Percentiles rank a stretch among this genome's conserved stretches.
Conservation (phyloP, 2,888 invertebrate genomes). For the Taphrorychus bicolor region DNA sequence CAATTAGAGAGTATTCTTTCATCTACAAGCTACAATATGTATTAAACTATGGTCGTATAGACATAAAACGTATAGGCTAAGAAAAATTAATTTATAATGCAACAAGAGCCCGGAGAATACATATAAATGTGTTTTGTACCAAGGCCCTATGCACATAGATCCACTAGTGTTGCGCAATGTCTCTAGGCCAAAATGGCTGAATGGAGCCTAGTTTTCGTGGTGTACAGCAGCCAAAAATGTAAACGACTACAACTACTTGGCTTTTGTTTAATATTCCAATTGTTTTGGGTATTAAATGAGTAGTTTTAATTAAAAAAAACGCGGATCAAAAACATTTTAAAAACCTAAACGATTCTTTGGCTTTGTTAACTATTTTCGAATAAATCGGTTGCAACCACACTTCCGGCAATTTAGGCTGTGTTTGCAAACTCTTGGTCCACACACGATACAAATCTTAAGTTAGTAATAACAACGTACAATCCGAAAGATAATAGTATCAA, state of each 20-base stretch:
- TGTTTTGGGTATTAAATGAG: too few species aligned
- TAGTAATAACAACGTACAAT: slow-evolving; percentile 32
- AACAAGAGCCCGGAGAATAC: neutral
- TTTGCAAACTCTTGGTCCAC: slow-evolving; percentile 22
- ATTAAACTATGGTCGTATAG: neutral
- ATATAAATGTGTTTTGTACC: neutral
- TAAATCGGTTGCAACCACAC: neutral
- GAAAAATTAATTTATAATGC: too few species aligned
- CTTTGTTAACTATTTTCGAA: neutral
- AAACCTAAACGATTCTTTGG: neutral
- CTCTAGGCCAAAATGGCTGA: neutral
- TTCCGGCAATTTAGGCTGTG: slow-evolving; percentile 4
- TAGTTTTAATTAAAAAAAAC: neutral
- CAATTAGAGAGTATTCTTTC: neutral
- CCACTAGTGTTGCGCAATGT: neutral
- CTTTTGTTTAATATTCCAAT: too few species aligned
- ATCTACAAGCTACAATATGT: neutral
- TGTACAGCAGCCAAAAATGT: too few species aligned
- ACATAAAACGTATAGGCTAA: neutral
- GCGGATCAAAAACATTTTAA: neutral
- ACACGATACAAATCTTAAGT: slow-evolving; percentile 24
- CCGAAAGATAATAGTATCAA: slow-evolving; percentile 29
- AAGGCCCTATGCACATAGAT: neutral
- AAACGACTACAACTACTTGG: neutral
- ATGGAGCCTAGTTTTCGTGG: neutral